These are phyloP conservation scores for Vipera ursinii DNA, from an alignment of 2,797 vertebrate species.

Conservation along the genomic window DNA sequence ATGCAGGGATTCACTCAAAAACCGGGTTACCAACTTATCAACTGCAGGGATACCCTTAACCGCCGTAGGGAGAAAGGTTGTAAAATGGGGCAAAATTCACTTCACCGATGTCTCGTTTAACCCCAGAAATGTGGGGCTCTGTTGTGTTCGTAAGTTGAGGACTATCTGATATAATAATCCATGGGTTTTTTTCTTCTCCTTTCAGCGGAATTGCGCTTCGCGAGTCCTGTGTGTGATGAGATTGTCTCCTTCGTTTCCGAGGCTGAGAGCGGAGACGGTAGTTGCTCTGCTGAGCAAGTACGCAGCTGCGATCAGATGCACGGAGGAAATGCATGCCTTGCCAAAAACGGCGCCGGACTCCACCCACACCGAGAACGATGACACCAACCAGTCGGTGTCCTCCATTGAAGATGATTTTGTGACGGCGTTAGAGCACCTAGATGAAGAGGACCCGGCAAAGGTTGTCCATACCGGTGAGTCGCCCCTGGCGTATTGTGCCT, in stretches of 20 bases:
- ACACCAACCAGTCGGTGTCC: slow-evolving; percentile 96
- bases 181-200: slow-evolving; percentile 35
- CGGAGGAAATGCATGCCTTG: slow-evolving; percentile 79
- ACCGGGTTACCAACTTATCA: too few relatives aligned
- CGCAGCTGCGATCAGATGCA: slow-evolving; percentile 81
- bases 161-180: slow-evolving; percentile 27
- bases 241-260: slow-evolving; percentile 77
- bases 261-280: slow-evolving; percentile 75
- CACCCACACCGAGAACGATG: slow-evolving; percentile 85
- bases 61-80: rapidly evolving
- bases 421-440: slow-evolving; percentile 94
- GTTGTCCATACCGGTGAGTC: slow-evolving; percentile 59
- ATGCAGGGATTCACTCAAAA: too few relatives aligned
- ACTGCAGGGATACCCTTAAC: too few relatives aligned
- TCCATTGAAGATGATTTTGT: slow-evolving; percentile 99
- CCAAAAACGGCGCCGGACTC: slow-evolving; percentile 72
- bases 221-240: slow-evolving; percentile 89
- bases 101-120: neutral
- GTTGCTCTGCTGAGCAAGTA: slow-evolving; percentile 88
- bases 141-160: too few relatives aligned
- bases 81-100: neutral
- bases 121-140: too few relatives aligned
- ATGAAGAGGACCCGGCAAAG: slow-evolving; percentile 85
- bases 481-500: slow-evolving; percentile 3
- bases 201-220: slow-evolving; percentile 70